Conservation (phyloP, 2,113 vertebrate genomes). For the Kobus ellipsiprymnus region DNA sequence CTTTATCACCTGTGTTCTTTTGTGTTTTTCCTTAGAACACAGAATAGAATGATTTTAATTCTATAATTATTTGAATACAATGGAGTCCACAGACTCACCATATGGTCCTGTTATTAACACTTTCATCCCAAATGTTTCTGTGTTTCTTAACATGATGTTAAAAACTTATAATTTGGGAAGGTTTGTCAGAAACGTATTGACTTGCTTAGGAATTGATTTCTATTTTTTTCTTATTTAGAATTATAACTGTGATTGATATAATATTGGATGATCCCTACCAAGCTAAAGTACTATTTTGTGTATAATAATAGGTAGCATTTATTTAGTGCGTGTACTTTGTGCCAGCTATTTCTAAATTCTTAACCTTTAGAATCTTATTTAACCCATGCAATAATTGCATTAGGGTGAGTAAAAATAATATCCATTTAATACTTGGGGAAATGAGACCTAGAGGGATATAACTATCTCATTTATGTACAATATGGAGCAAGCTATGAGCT, state of each 20-base stretch:
- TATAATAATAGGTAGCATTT: background rate
- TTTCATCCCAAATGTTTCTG: background rate
- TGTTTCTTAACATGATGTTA: background rate
- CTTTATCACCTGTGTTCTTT: background rate
- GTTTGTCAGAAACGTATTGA: background rate
- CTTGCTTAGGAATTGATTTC: background rate
- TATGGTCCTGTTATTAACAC: background rate
- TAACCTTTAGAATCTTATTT: background rate
- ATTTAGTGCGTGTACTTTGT: background rate
- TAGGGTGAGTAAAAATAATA: background rate
- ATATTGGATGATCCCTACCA: background rate
- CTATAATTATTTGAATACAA: background rate
- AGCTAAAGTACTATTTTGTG: background rate
- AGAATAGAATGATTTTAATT: background rate
- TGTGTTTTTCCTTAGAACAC: background rate
- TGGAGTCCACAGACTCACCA: background rate
- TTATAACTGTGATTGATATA: background rate
- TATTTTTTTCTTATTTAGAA: background rate
- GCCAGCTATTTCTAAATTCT: background rate
- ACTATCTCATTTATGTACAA: fast-evolving
- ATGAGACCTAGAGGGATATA: background rate
- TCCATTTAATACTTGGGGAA: background rate
- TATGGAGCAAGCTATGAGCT: background rate
- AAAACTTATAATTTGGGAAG: background rate
- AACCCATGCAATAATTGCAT: background rate